Conservation (phyloP, 1,140 invertebrate species). For the Hylyphantes graminicola region DNA sequence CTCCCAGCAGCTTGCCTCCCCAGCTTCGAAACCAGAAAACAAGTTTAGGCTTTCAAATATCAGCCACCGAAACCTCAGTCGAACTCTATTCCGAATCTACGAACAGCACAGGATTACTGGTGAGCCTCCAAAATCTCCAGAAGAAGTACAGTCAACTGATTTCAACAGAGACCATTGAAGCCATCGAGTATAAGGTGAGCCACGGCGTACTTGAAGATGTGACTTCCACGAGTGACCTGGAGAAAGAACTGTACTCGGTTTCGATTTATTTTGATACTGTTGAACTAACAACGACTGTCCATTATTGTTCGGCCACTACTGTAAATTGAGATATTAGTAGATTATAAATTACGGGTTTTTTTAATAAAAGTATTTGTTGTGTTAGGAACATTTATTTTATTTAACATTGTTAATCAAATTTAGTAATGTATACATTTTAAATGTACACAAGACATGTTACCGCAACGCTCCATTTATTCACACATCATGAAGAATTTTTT, state of each 20-base stretch:
- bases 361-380: too few relatives aligned
- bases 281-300: neutral
- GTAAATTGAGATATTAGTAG: slow-evolving; percentile 8
- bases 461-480: too few relatives aligned
- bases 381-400: too few relatives aligned
- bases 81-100: neutral
- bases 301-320: slow-evolving; percentile 20
- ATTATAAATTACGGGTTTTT: too few relatives aligned
- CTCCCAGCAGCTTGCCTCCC: neutral
- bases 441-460: too few relatives aligned
- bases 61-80: neutral
- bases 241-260: neutral
- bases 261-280: neutral
- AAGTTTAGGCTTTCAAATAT: slow-evolving; percentile 14
- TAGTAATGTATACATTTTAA: too few relatives aligned
- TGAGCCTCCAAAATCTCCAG: neutral
- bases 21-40: slow-evolving; percentile 1
- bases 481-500: too few relatives aligned
- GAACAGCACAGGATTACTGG: neutral
- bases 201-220: slow-evolving; percentile 2
- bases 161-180: slow-evolving; percentile 5
- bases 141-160: slow-evolving; percentile 12
- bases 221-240: neutral
- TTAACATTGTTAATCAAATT: too few relatives aligned
- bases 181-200: slow-evolving; percentile 21